These are phyloP conservation scores for Cantharis rufa DNA, from an alignment of 2,888 invertebrate genomes.

Conservation along the genomic window DNA sequence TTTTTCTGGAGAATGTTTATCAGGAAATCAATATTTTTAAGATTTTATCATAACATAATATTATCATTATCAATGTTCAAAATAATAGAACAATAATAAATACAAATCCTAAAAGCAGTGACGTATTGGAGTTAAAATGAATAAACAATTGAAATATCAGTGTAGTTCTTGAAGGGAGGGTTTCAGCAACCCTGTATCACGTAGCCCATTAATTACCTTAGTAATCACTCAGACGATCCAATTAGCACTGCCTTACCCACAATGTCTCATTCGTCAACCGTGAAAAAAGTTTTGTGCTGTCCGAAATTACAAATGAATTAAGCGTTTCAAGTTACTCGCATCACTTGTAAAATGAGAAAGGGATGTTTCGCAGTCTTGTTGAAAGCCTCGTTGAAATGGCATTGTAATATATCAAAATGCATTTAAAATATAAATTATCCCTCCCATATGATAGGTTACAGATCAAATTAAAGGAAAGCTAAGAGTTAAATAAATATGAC, in stretches of 20 bases:
- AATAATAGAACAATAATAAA: not conserved
- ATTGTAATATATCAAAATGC: not conserved
- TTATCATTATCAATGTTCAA: not conserved
- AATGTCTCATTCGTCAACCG: constrained; percentile 32
- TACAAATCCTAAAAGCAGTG: not conserved
- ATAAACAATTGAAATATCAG: constrained; percentile 36
- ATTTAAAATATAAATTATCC: not conserved
- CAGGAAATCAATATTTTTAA: no score
- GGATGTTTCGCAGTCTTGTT: constrained; percentile 3
- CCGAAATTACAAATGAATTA: constrained; percentile 10
- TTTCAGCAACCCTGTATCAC: constrained; percentile 42
- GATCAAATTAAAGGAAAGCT: not conserved
- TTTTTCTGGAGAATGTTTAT: no score
- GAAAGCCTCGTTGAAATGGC: not conserved
- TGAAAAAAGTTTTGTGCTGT: constrained; percentile 27
- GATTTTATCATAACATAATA: no score
- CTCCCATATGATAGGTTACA: not conserved
- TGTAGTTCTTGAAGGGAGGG: constrained; percentile 39
- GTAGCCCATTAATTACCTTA: constrained; percentile 51
- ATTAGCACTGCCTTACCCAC: constrained; percentile 43
- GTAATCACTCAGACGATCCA: constrained; percentile 49
- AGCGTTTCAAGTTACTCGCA: constrained; percentile 3
- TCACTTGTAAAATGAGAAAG: constrained; percentile 4
- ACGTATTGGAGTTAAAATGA: not conserved
- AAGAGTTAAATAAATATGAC: not conserved